Conservation (phyloP, 2,888 invertebrate species). For the Epinotia nisella region DNA sequence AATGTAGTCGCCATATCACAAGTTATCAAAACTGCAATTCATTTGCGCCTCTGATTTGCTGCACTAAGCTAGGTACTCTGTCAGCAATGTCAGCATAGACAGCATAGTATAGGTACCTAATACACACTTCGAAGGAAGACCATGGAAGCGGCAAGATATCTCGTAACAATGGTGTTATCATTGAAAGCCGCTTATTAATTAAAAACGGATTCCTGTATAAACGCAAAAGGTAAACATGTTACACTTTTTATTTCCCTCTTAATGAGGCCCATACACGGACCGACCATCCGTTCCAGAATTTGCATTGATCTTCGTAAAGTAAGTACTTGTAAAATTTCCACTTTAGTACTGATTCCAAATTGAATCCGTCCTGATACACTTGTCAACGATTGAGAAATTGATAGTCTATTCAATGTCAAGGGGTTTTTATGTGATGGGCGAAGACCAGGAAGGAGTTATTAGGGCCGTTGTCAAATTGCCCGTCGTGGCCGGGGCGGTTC, state of each 20-base stretch:
- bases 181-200: conserved; percentile 66
- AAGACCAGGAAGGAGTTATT: conserved; percentile 30
- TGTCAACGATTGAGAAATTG: conserved; percentile 61
- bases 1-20: no score
- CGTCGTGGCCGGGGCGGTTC: not conserved
- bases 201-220: conserved; percentile 70
- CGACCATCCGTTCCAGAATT: conserved; percentile 70
- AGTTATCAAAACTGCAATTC: no score
- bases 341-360: conserved; percentile 51
- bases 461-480: conserved; percentile 24
- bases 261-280: conserved; percentile 78
- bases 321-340: conserved; percentile 60
- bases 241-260: conserved; percentile 68
- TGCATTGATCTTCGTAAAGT: conserved; percentile 70
- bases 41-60: no score
- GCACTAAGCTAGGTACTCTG: no score
- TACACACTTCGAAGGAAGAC: conserved; percentile 10
- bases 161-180: conserved; percentile 47
- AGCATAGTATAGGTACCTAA: not conserved
- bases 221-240: conserved; percentile 61
- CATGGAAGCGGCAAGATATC: conserved; percentile 32
- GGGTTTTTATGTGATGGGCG: conserved; percentile 40
- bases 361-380: conserved; percentile 46
- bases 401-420: conserved; percentile 61
- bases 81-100: no score